Conservation (phyloP, 23 tunicate genomes). For the Oikopleura dioica region DNA sequence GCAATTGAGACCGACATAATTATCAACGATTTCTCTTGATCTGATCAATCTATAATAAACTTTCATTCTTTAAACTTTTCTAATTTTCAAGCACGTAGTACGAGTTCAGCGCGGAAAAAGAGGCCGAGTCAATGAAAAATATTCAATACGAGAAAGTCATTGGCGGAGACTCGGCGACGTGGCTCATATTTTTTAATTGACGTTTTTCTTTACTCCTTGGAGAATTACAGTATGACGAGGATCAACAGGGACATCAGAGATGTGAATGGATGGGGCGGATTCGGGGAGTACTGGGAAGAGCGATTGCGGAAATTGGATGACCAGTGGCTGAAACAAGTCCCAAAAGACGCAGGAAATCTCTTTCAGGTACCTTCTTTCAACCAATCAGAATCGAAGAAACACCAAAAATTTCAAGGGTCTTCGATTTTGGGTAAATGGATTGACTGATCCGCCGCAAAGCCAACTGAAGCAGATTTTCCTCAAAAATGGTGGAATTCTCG, state of each 20-base stretch:
- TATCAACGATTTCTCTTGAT: too few species aligned
- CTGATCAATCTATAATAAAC: too few species aligned
- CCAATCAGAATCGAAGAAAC: too few species aligned
- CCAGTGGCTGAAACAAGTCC: conserved; percentile 31
- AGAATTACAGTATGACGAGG: not conserved
- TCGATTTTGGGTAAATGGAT: conserved; percentile 68
- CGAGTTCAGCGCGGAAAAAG: too few species aligned
- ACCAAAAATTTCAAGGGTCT: conserved; percentile 37
- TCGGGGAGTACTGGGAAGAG: conserved; percentile 55
- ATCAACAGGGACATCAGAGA: too few species aligned
- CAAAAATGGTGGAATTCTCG: conserved; percentile 49
- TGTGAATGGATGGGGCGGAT: conserved; percentile 27
- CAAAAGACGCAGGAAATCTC: not conserved
- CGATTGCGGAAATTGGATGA: conserved; percentile 37
- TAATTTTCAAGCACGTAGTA: too few species aligned
- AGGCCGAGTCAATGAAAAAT: too few species aligned
- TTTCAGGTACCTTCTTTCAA: too few species aligned
- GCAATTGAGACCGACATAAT: not conserved
- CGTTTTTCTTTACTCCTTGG: not conserved
- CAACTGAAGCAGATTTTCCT: conserved; percentile 51
- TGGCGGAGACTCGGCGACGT: too few species aligned
- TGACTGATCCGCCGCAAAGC: conserved; percentile 44
- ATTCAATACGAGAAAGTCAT: too few species aligned
- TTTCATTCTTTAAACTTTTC: too few species aligned
- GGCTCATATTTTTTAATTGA: too few species aligned